Evolutionary conservation across 2,888 invertebrate genomes (phyloP).

Genomic region (Antheraea assamensis): DNA sequence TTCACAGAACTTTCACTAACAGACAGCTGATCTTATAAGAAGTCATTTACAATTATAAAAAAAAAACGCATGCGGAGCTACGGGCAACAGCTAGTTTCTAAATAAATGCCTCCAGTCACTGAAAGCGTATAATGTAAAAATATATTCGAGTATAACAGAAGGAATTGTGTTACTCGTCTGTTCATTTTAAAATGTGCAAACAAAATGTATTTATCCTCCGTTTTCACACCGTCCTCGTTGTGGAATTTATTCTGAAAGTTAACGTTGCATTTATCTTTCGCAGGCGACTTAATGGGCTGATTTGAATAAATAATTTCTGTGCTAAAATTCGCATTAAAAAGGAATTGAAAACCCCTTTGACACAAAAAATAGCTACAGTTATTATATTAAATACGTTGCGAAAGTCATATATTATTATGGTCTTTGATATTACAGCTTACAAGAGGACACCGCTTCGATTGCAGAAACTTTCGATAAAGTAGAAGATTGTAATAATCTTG

Average conservation of each 20-base stretch:
- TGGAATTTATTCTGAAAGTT: slow-evolving; percentile 14
- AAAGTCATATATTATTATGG: not conserved
- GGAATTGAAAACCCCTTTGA: slow-evolving; percentile 1
- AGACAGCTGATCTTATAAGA: too few relatives aligned
- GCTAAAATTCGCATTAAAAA: not conserved
- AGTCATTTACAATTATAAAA: too few relatives aligned
- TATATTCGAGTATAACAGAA: not conserved
- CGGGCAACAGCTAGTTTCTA: not conserved
- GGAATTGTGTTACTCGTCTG: not conserved
- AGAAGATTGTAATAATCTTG: too few relatives aligned
- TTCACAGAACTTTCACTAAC: too few relatives aligned
- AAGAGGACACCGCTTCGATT: too few relatives aligned
- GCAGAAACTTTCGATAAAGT: too few relatives aligned
- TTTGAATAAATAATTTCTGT: slow-evolving; percentile 20
- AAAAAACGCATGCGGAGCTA: too few relatives aligned
- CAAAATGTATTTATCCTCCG: not conserved
- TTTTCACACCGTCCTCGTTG: not conserved
- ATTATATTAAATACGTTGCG: not conserved
- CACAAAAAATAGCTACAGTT: not conserved
- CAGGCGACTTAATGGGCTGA: slow-evolving; percentile 12
- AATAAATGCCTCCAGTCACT: not conserved
- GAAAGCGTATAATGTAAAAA: not conserved
- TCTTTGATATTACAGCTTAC: not conserved
- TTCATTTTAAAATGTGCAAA: not conserved
- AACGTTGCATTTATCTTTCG: slow-evolving; percentile 9